Conservation (phyloP, 2,888 invertebrate species). For the Philaethria dido region DNA sequence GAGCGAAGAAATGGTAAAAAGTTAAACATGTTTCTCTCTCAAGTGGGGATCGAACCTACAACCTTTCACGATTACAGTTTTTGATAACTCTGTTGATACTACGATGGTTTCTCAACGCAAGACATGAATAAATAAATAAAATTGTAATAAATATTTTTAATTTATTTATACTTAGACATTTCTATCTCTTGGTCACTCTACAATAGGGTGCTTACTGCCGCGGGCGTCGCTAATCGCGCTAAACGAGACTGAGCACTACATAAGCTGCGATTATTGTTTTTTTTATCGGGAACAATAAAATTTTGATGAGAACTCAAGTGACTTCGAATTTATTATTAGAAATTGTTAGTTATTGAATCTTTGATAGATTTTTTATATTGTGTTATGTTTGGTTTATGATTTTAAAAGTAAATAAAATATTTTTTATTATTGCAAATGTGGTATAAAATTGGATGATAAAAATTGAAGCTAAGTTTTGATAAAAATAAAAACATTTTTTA, state of each 20-base stretch:
- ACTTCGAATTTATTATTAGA: slow-evolving; percentile 22
- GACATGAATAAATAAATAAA: no score
- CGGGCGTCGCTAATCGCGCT: slow-evolving; percentile 60
- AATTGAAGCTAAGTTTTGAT: no score
- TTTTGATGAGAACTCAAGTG: slow-evolving; percentile 49
- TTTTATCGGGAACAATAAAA: slow-evolving; percentile 68
- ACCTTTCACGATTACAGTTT: no score
- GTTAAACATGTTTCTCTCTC: no score
- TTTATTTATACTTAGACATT: no score
- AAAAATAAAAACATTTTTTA: no score
- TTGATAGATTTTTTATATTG: slow-evolving; percentile 23
- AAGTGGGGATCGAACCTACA: no score
- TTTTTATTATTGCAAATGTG: not conserved
- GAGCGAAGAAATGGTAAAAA: no score
- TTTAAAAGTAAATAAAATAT: not conserved
- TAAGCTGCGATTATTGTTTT: slow-evolving; percentile 76
- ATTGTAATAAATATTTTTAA: no score
- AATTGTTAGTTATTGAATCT: not conserved
- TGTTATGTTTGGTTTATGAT: not conserved
- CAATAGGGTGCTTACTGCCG: slow-evolving; percentile 37
- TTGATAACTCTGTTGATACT: no score
- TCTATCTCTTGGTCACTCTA: slow-evolving; percentile 40
- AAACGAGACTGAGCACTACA: slow-evolving; percentile 59
- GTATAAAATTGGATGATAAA: no score
- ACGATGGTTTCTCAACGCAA: no score